These are phyloP conservation scores for Falco concolor DNA, from an alignment of 2,797 vertebrate species.

Conservation along the genomic window DNA sequence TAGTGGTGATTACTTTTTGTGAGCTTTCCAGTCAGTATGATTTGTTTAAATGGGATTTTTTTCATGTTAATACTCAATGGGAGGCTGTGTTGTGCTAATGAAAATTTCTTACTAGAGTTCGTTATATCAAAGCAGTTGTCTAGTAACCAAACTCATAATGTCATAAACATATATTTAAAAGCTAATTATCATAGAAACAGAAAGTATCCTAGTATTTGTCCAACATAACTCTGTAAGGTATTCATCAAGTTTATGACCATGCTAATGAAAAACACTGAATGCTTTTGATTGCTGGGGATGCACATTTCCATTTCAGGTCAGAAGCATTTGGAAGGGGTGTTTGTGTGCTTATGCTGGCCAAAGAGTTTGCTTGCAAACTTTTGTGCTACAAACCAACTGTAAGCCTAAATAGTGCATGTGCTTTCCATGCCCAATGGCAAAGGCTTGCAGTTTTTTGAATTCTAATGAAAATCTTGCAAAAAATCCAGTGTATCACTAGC, in stretches of 20 bases:
- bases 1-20: neutral
- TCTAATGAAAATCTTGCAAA: neutral
- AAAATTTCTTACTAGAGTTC: neutral
- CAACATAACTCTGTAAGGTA: neutral
- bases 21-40: neutral
- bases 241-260: neutral
- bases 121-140: neutral
- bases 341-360: neutral
- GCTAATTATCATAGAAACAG: neutral
- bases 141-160: neutral
- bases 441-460: neutral
- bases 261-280: neutral
- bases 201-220: neutral
- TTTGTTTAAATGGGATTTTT: neutral
- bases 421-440: neutral
- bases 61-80: neutral
- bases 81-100: neutral
- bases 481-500: neutral
- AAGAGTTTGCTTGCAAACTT: neutral
- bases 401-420: neutral
- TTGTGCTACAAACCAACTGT: neutral
- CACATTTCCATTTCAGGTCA: neutral
- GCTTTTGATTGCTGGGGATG: neutral
- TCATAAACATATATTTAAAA: neutral
- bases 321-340: neutral